Conservation (phyloP, 2,888 invertebrate species). For the Alentia gelatinosa region DNA sequence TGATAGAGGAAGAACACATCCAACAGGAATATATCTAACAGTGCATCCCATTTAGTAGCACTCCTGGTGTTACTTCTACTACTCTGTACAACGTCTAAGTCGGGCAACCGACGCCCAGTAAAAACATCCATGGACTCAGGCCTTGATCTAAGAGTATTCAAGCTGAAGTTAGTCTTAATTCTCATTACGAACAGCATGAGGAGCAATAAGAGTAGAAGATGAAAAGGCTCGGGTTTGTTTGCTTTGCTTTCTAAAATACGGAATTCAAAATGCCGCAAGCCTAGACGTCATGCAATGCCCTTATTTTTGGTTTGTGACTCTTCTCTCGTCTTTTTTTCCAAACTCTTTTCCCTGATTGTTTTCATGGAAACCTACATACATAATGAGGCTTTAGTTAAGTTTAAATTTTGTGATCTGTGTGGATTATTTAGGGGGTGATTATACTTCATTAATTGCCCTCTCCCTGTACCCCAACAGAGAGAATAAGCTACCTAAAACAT, state of each 20-base stretch:
- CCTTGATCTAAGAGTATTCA: background rate
- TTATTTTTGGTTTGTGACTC: constrained; percentile 50
- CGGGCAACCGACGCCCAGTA: background rate
- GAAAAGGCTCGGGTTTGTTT: constrained; percentile 30
- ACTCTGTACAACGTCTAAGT: background rate
- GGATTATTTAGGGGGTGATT: background rate
- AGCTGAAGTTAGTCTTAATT: constrained; percentile 4
- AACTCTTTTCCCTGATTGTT: background rate
- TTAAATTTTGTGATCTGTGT: background rate
- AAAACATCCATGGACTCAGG: background rate
- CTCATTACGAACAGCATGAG: background rate
- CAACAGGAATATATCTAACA: too few species aligned
- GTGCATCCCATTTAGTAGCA: too few species aligned
- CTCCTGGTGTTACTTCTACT: too few species aligned
- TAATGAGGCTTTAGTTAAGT: background rate
- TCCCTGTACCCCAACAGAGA: background rate
- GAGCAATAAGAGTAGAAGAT: background rate
- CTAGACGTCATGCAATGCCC: constrained; percentile 52
- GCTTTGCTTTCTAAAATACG: constrained; percentile 48
- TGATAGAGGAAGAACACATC: too few species aligned
- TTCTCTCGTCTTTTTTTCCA: background rate
- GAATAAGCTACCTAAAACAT: background rate
- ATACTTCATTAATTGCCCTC: background rate
- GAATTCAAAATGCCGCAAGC: constrained; percentile 48
- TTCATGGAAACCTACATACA: background rate